Evolutionary conservation across 1,140 invertebrate species (phyloP), one percentile per base, ranked within the genome.

Genomic region (Achatina immaculata): DNA sequence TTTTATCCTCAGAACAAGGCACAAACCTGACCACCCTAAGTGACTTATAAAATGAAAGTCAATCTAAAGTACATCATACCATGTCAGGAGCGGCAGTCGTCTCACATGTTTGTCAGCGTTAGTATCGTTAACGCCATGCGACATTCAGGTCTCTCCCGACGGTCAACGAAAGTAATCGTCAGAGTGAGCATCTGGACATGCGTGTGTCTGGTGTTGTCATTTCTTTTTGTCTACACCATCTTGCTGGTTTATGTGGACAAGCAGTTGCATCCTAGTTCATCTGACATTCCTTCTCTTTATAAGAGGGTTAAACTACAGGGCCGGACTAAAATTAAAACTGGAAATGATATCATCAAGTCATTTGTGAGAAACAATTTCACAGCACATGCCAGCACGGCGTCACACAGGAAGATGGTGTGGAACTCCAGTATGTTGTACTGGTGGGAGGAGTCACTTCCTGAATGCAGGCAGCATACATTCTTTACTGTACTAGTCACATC

Each of bases 401-500:
- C n/a, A 19, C 42, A 66, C 45, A 77, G 68, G 31, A 69, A 42
- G n/a, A 28, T 34, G 34, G 79, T 85, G 36, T 88, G 87, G 87
- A 84, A 86, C 76, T 78, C 86, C 28, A 75, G 76, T 62, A 31
- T 66, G 51, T 81, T 80, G 58, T 85, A 82, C 68, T 66, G 78
- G 51, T 31, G 66, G 16, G 48, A 80, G 38, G 79, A 78, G 65
- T 51, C 78, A 21, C 51, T 58, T 58, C 82, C 82, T 24, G 48
- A 45, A 38, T 88, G 87, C 82, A 77, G 69, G 36, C 78, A 55
- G 45, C 73, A 82, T 24, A 51, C 83, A n/a, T 68, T 83, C 36
- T 84, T 86, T 76, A 66, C 84, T 58, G 78, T 89, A n/a, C 62
- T 89, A n/a, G 85, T 89, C n/a, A 85, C 82, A 9, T 86, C 87